Evolutionary conservation across 2,797 vertebrate species (phyloP).

Genomic region (Pachyuromys duprasi): DNA sequence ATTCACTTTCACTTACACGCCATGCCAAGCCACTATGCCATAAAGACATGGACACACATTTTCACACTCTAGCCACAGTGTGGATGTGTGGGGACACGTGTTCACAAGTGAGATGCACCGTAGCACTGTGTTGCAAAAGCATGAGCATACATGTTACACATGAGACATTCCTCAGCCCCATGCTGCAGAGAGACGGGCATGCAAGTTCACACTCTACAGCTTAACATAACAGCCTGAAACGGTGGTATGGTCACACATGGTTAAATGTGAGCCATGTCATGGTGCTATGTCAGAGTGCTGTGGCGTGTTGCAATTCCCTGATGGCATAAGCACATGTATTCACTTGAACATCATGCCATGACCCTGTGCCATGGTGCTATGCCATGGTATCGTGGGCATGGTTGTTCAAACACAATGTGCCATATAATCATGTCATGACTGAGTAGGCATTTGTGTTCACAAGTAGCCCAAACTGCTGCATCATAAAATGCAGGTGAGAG

Average conservation of each 20-base stretch:
- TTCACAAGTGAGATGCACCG: not conserved
- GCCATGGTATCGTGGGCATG: not conserved
- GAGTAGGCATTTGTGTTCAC: not conserved
- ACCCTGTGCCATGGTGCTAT: not conserved
- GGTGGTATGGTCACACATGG: not conserved
- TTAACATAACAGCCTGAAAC: not conserved
- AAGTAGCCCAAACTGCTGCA: not conserved
- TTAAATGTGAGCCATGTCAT: not conserved
- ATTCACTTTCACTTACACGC: not conserved
- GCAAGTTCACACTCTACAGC: not conserved
- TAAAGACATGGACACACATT: not conserved
- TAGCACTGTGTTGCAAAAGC: not conserved
- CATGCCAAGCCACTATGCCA: not conserved
- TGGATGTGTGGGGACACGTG: not conserved
- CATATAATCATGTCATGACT: not conserved
- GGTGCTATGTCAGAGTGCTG: not conserved
- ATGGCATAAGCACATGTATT: not conserved
- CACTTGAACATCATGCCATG: not conserved
- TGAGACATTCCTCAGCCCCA: not conserved
- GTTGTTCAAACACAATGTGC: not conserved
- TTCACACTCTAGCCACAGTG: not conserved
- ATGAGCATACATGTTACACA: not conserved
- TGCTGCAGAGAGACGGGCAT: not conserved
- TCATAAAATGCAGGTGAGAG: not conserved
- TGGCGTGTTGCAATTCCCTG: not conserved